Percentiles rank a stretch among this genome's conserved stretches.
Conservation (phyloP, 1,140 invertebrate genomes). For the Drosophila novamexicana region DNA sequence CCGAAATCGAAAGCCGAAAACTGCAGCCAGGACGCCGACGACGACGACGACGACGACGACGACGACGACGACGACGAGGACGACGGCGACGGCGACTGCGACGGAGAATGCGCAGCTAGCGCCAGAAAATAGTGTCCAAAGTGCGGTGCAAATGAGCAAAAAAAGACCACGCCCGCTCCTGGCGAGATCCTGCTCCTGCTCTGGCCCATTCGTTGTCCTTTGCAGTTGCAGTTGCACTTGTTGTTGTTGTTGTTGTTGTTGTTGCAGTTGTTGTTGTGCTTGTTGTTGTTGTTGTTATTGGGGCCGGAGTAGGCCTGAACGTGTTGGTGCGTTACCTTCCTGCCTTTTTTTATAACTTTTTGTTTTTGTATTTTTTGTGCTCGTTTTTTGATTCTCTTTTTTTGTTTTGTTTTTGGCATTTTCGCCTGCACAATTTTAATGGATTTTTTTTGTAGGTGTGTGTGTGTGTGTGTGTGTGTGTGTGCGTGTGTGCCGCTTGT, state of each 20-base stretch:
- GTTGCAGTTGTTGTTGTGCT: conserved; percentile 8
- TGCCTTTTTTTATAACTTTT: conserved; percentile 12
- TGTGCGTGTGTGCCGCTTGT: conserved; percentile 17
- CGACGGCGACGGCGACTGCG: conserved; percentile 25
- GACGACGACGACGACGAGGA: no score
- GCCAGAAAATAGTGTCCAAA: conserved; percentile 59
- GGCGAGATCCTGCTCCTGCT: conserved; percentile 5
- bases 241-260: conserved; percentile 9
- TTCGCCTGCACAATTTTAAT: conserved; percentile 80
- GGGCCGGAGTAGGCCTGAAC: conserved; percentile 22
- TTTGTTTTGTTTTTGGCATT: conserved; percentile 56
- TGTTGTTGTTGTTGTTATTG: conserved; percentile 13
- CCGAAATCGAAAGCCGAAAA: conserved; percentile 54
- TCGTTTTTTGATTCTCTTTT: conserved; percentile 1
- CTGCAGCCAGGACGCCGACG: conserved; percentile 26
- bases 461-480: no score
- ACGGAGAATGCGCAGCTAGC: conserved; percentile 54
- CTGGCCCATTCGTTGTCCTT: conserved; percentile 11
- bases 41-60: background rate
- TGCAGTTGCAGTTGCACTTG: conserved; percentile 30
- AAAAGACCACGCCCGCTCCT: conserved; percentile 73
- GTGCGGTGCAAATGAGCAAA: conserved; percentile 77
- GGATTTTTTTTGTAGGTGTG: conserved; percentile 52
- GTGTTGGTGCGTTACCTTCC: conserved; percentile 48
- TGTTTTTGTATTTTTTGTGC: conserved; percentile 11